Evolutionary conservation across 2,113 vertebrate species (phyloP).

Genomic region (Lucifuga dentata): DNA sequence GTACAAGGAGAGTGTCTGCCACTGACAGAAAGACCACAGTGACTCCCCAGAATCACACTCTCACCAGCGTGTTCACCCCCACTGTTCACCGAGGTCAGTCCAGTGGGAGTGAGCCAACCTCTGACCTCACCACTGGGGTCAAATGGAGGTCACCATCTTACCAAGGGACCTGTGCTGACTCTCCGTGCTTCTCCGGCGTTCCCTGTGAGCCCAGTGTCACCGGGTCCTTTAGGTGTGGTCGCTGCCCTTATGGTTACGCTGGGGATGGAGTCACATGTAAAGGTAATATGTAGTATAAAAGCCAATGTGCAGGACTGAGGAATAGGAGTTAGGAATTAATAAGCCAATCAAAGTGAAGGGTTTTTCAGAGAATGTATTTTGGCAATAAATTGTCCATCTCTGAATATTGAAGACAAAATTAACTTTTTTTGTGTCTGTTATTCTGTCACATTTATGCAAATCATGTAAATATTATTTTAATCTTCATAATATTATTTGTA

Average conservation of each 20-base stretch:
- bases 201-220: slow-evolving; percentile 78
- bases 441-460: no score
- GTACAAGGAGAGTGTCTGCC: slow-evolving; percentile 34
- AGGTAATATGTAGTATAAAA: slow-evolving; percentile 75
- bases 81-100: slow-evolving; percentile 35
- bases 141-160: slow-evolving; percentile 25
- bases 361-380: no score
- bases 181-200: slow-evolving; percentile 87
- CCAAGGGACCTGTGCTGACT: slow-evolving; percentile 77
- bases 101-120: slow-evolving; percentile 42
- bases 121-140: slow-evolving; percentile 46
- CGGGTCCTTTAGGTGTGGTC: slow-evolving; percentile 82
- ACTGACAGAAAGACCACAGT: slow-evolving; percentile 42
- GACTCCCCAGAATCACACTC: slow-evolving; percentile 42
- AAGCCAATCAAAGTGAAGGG: no score
- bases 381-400: no score
- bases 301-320: no score
- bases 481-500: no score
- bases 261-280: slow-evolving; percentile 87
- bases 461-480: no score
- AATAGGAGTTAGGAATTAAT: no score
- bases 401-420: no score
- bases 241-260: slow-evolving; percentile 87
- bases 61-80: slow-evolving; percentile 39
- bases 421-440: no score